Percentiles rank a stretch among this genome's conserved stretches.
Evolutionary conservation across 2,797 vertebrate genomes (phyloP).

Genomic region (Melanotaenia nigrans): DNA sequence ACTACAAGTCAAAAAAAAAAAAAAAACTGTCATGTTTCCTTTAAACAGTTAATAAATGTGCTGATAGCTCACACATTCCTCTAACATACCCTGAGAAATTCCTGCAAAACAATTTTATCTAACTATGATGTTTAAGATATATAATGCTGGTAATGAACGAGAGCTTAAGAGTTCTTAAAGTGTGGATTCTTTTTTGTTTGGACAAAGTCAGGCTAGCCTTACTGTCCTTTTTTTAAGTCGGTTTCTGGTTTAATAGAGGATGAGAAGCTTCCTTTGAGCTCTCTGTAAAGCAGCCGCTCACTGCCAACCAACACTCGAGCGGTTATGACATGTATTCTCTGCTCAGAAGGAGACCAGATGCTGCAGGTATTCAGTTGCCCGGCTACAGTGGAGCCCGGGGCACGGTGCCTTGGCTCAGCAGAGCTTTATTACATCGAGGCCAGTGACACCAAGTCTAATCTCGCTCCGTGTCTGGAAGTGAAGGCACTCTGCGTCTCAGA

Average conservation of each 20-base stretch:
- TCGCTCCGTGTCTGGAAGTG: conserved; percentile 26
- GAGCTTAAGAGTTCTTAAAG: background rate
- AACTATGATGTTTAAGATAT: background rate
- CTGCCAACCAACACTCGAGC: conserved; percentile 41
- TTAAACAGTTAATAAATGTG: too few relatives aligned
- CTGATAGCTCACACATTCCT: background rate
- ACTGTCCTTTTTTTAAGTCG: background rate
- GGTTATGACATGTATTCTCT: conserved; percentile 74
- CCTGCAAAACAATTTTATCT: background rate
- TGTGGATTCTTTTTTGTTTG: background rate
- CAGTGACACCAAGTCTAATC: conserved; percentile 50
- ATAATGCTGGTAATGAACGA: background rate
- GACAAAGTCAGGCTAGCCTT: background rate
- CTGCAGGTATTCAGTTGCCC: conserved; percentile 76
- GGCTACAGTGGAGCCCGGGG: conserved; percentile 66
- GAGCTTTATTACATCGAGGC: conserved; percentile 70
- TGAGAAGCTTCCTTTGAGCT: conserved; percentile 13
- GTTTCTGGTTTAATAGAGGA: background rate
- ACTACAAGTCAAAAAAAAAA: background rate
- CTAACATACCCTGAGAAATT: background rate
- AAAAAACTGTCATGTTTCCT: too few relatives aligned
- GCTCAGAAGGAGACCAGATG: conserved; percentile 76
- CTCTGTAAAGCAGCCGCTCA: background rate
- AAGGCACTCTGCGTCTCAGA: conserved; percentile 36
- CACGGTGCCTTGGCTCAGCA: conserved; percentile 41